Evolutionary conservation across 2,888 invertebrate species (phyloP), one percentile per base, ranked within the genome.

Genomic region (Caenorhabditis angaria): DNA sequence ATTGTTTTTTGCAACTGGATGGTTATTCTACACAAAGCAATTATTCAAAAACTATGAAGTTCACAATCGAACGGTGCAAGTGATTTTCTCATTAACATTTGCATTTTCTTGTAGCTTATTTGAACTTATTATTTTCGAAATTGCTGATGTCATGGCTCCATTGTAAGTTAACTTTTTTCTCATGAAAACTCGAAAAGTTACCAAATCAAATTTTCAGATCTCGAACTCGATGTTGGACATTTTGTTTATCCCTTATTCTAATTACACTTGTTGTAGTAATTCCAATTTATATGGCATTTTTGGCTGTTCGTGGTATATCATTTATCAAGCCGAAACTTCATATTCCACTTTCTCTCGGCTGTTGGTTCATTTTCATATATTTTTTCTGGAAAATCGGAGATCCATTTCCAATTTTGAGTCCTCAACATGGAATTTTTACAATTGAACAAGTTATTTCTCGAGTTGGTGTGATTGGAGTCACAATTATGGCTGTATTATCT

Each of bases 341-440:
- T 82, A 91, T 92, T 80, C 92, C 93, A 22, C 89, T 96, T 67
- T 94, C 96, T 2, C 89, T 93, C 71, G 88, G 93, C 59, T 92
- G 93, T 0, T 99, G 97, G 94, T 91, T 94, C 74, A 91, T 93
- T 63, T 99, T 95, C 88, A 91, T 99, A 27, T 94, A 95, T 87
- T 92, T 96, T 86, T 96, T 99, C 88, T 99, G 99, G 99, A 96
- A 97, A 90, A 92, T 97, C 71, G 99, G 99, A 0, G 97, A 99
- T 89, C 97, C 97, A 0, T 99, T 99, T 89, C 99, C 99, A 4
- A 93, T 99, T 85, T 90, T 95, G 27, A 97, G 94, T 89, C 94
- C 95, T 2, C 95, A 96, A 87, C 95, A 97, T 90, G 96, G 96
- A 88, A 92, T 93, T 66, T 91, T 93, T 74, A 94, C 94, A 0